Percentiles rank a stretch among this genome's conserved stretches.
Conservation (phyloP, 2,113 vertebrate species). For the Siniperca chuatsi region DNA sequence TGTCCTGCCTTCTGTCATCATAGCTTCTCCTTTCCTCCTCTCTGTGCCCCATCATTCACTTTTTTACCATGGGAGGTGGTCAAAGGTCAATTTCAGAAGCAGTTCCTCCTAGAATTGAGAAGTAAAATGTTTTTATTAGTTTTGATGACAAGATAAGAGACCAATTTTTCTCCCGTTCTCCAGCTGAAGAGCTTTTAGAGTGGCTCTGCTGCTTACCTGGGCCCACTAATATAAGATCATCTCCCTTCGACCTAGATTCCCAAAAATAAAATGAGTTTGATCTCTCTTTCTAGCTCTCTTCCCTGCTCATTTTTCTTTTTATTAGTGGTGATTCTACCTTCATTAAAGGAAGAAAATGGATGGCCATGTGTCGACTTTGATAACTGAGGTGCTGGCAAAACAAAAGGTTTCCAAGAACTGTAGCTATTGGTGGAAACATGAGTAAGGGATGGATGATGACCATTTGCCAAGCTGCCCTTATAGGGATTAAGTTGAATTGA, state of each 20-base stretch:
- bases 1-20: not conserved
- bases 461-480: not conserved
- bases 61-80: not conserved
- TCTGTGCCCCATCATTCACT: not conserved
- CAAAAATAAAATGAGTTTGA: slow-evolving; percentile 22
- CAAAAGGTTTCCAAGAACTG: not conserved
- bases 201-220: slow-evolving; percentile 11
- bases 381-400: not conserved
- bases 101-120: not conserved
- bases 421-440: not conserved
- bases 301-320: slow-evolving; percentile 3
- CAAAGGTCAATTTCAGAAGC: slow-evolving; percentile 7
- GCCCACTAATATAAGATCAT: slow-evolving; percentile 27
- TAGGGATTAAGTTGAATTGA: not conserved
- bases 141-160: slow-evolving; percentile 24
- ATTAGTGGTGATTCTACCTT: not conserved
- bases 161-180: slow-evolving; percentile 1
- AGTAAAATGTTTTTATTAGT: slow-evolving; percentile 23
- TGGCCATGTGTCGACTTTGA: not conserved
- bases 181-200: slow-evolving; percentile 35
- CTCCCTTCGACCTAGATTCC: not conserved
- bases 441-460: not conserved
- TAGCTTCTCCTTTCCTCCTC: not conserved
- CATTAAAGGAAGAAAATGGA: slow-evolving; percentile 22
- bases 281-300: not conserved